Evolutionary conservation across 2,113 vertebrate species (phyloP), one percentile per base, ranked within the genome.

Genomic region (Picathartes gymnocephalus): DNA sequence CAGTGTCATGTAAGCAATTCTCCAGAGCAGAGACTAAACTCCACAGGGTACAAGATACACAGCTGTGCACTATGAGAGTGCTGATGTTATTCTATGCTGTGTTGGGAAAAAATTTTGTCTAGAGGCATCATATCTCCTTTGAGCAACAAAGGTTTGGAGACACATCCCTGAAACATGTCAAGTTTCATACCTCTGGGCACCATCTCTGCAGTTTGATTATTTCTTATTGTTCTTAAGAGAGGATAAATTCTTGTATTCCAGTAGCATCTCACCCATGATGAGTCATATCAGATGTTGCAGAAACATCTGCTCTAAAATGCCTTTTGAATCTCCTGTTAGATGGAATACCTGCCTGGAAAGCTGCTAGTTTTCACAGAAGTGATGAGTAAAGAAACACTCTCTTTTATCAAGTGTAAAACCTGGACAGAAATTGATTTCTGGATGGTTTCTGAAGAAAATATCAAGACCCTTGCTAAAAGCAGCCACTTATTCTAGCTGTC

Each of bases 1-100:
- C 81, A 89, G 35, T 88, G 73, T 61, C 93, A 87, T 92, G 91
- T 96, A 96, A 96, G 92, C 39, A 93, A 85, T 91, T 92, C 92
- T 96, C 92, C 70, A 89, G 91, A 93, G 95, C 61, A 81, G 72
- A 76, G 80, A 79, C 70, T 89, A 15, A 91, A 64, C 81, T 96
- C 95, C 66, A 91, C 37, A 71, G 95, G 80, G 81, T 89, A 95
- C 74, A 77, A 80, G 90, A 86, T 37, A 90, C 72, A 70, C 93
- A 96, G 92, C 71, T 95, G 95, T 86, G 47, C 64, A 74, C 74
- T 93, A 48, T 37, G 51, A 93, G 79, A 92, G 68, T 39, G 79
- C 76, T 56, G 81, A 94, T 81, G 88, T 62, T 95, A 42, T 69
- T 92, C 91, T 87, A 10, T 73, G 58, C 51, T 80, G 58, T 70